Base-by-base conservation (phyloP, 2,797 vertebrate species). In the Monodelphis domestica region DNA sequence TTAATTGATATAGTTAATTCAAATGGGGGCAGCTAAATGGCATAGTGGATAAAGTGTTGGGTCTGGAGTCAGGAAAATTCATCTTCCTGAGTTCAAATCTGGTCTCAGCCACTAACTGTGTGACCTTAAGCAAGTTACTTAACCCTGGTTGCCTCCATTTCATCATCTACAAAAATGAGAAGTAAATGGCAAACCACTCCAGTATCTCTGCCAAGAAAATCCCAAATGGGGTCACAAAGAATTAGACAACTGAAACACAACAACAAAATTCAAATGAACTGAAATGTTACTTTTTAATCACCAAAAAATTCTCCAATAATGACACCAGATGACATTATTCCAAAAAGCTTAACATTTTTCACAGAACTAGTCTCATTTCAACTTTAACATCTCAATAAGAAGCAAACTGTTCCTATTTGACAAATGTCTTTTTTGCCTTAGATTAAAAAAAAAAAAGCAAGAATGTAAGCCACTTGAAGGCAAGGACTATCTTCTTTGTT, bases 301-400 rank as follows among this genome's bases (percentile, higher is more conserved):
- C 12, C 54, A 59, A 38, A 84, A 87, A 91, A 29, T 59, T 38
- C 29, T 2, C 6, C 38, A 89, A 53, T 38, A 33, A 92, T 57
- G 52, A 87, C 15, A 14, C 17, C 1, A 38, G 33, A 12, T 7
- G 7, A 26, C 57, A 54, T 57, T 70, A 87, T 84, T 89, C 89
- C 55, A 54, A 28, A 92, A 94, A 57, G 11, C 54, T 95, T 52
- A 54, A 0, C 54, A 53, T 88, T 38, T 94, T 84, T 92, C 63
- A 55, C 89, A 45, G 84, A 84, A 50, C 70, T 26, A 28, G 93
- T 63, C 12, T 92, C 78, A 84, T 52, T 90, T 57, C 91, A 59
- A 89, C 87, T 90, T 89, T 87, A 57, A 89, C 50, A 70, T 87
- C 59, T 38, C 24, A 87, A 53, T 1, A 93, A 95, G 91, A 84